Base-by-base conservation (phyloP, 2,113 vertebrate genomes). In the Plecturocebus donacophilus region DNA sequence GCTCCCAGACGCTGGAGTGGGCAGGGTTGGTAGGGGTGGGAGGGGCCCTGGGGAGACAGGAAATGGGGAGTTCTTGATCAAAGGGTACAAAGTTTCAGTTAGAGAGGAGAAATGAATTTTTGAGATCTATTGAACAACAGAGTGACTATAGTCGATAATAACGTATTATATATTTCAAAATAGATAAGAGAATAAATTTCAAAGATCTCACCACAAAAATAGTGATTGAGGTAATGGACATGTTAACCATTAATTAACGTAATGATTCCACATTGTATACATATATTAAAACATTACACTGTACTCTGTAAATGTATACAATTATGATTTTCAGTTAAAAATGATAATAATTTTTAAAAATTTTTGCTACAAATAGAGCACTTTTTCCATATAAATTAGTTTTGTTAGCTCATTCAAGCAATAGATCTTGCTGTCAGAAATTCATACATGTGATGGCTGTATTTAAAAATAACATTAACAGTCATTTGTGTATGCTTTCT, bases 341-440 rank as follows among this genome's bases (percentile, higher is more conserved):
- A 77, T 10, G 8, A 47, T 45, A 76, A 6, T 76, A 45, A 32
- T 47, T 30, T 77, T 77, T 32, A 1, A 17, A 32, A 77, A 77
- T 27, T 92, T 94, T 27, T 88, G 38, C 45, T 54, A 23, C 8
- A 91, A 23, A 56, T 70, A 32, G 25, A 68, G 6, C 12, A 79
- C 3, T 1, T 35, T 85, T 91, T 86, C 25, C n/a, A 56, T n/a
- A 38, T 73, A 45, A 93, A 89, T 38, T 64, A 81, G 27, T 54
- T 95, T 73, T 76, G 86, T 94, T 88, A 73, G 42, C 68, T 96
- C 85, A 47, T 82, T 96, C 70, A 91, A 71, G 42, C 66, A 54
- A 68, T 84, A 76, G 32, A 47, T 73, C 19, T 49, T 81, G 16
- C 32, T 45, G 68, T 92, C 58, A 94, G 73, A 94, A 87, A 87